phyloP scores from a whole-genome alignment of 2,113 vertebrate species.

The Nibea albiflora region DNA sequence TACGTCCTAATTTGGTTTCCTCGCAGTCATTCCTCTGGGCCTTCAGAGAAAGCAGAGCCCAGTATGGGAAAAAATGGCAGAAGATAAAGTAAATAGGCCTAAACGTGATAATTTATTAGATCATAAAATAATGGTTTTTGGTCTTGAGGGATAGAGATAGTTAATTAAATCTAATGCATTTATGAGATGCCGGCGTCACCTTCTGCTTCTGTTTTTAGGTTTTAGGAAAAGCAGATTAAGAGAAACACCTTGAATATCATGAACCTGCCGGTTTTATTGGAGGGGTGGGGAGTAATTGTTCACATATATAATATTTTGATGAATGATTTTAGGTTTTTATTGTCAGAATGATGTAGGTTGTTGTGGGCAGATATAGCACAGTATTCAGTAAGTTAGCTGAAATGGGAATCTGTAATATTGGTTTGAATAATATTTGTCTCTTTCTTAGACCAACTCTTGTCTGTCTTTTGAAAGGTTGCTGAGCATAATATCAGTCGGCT shows the following conservation, averaged over 20 bases:
- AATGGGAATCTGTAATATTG: not conserved
- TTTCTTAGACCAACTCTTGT: constrained; percentile 10
- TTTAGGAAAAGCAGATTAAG: not conserved
- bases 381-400: not conserved
- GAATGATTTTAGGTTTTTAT: not conserved
- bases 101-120: not conserved
- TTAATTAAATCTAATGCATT: not conserved
- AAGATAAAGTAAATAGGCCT: not conserved
- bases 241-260: not conserved
- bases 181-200: too few relatives aligned
- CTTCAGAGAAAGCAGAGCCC: not conserved
- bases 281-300: not conserved
- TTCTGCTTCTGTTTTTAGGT: not conserved
- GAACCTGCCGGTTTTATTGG: not conserved
- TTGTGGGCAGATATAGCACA: not conserved
- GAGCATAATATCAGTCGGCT: constrained; percentile 8
- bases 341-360: not conserved
- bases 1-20: not conserved
- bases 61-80: not conserved
- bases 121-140: not conserved
- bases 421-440: not conserved
- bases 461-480: constrained; percentile 20
- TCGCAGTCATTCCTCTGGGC: not conserved
- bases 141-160: not conserved
- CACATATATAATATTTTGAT: not conserved